Evolutionary conservation across 2,113 vertebrate species (phyloP).

Genomic region (Lontra canadensis): DNA sequence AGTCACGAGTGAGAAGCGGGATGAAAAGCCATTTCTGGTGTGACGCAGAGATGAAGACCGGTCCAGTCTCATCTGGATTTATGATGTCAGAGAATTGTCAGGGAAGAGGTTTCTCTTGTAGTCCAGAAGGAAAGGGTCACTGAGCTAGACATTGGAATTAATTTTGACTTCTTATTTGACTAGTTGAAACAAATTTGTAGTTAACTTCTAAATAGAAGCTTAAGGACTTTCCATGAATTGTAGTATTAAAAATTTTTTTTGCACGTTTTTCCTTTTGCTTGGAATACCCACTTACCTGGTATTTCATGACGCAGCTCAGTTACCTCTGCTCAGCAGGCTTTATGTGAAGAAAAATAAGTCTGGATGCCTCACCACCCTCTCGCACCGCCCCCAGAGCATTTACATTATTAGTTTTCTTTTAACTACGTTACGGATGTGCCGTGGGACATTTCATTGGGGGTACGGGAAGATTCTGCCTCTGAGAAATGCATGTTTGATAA

Average conservation of each 20-base stretch:
- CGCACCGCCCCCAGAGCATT: neutral
- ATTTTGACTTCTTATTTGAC: neutral
- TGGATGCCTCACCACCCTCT: neutral
- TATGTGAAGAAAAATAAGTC: neutral
- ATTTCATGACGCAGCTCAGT: neutral
- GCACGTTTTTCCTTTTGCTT: neutral
- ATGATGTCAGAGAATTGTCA: neutral
- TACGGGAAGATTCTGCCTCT: neutral
- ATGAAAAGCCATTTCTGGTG: neutral
- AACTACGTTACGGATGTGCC: neutral
- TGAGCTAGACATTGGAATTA: neutral
- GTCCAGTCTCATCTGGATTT: neutral
- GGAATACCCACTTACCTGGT: neutral
- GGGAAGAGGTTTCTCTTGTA: neutral
- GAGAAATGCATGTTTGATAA: neutral
- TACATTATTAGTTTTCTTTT: neutral
- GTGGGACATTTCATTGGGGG: neutral
- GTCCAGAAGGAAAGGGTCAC: neutral
- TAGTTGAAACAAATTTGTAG: neutral
- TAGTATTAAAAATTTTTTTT: neutral
- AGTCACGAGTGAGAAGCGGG: conserved; percentile 30
- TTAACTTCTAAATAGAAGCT: neutral
- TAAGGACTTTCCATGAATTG: neutral
- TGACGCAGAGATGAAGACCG: neutral
- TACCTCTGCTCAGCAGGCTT: neutral